phyloP scores from a whole-genome alignment of 2,797 vertebrate genomes.

The Carduelis carduelis region DNA sequence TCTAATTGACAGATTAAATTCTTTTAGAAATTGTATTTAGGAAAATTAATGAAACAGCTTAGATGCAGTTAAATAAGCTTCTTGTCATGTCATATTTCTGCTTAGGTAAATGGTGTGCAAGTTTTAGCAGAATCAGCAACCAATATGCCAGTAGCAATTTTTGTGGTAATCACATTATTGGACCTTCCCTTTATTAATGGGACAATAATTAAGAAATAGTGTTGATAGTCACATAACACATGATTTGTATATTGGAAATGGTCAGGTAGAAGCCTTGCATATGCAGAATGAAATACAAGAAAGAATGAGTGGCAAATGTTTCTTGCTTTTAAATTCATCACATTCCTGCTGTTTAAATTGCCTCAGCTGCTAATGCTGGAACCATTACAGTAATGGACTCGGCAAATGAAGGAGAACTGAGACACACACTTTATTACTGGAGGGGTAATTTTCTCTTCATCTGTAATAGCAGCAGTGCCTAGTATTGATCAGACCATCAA shows the following conservation, averaged over 20 bases:
- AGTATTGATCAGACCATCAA: slow-evolving; percentile 99
- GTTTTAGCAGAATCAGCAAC: slow-evolving; percentile 87
- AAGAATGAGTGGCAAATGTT: slow-evolving; percentile 59
- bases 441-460: slow-evolving; percentile 97
- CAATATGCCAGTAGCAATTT: slow-evolving; percentile 77
- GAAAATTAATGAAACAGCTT: slow-evolving; percentile 77
- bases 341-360: slow-evolving; percentile 79
- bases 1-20: background rate
- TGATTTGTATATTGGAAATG: slow-evolving; percentile 56
- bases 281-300: slow-evolving; percentile 51
- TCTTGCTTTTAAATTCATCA: slow-evolving; percentile 76
- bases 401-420: slow-evolving; percentile 97
- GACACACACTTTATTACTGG: slow-evolving; percentile 95
- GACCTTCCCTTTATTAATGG: slow-evolving; percentile 86
- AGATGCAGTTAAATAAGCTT: slow-evolving; percentile 71
- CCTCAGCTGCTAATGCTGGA: slow-evolving; percentile 92
- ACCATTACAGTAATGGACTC: slow-evolving; percentile 98
- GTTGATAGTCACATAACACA: slow-evolving; percentile 82
- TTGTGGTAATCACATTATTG: slow-evolving; percentile 79
- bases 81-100: slow-evolving; percentile 84
- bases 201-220: slow-evolving; percentile 89
- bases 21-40: slow-evolving; percentile 37
- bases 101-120: slow-evolving; percentile 80
- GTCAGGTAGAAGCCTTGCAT: slow-evolving; percentile 43
- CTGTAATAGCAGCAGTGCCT: slow-evolving; percentile 90